These are phyloP conservation scores for Lordiphosa andalusiaca DNA, from an alignment of 2,888 invertebrate species.

Conservation along the genomic window DNA sequence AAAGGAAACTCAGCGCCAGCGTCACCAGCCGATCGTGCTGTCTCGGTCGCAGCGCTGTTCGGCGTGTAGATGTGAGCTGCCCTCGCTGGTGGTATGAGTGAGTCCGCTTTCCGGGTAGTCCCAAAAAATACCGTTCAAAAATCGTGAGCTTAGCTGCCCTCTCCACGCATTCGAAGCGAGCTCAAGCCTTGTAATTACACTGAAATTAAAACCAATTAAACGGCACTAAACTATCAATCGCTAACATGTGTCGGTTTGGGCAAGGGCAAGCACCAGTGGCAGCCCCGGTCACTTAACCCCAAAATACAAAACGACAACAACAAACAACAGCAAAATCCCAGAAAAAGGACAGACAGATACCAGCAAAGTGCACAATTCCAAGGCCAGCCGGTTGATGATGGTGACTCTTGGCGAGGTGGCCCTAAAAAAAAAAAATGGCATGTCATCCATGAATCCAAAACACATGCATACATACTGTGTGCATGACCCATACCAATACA, in stretches of 20 bases:
- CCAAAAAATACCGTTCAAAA: conserved; percentile 11
- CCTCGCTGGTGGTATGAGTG: conserved; percentile 23
- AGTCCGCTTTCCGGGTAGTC: conserved; percentile 34
- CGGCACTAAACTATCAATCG: conserved; percentile 26
- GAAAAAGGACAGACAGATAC: conserved; percentile 46
- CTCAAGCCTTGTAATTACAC: conserved; percentile 24
- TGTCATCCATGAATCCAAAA: conserved; percentile 45
- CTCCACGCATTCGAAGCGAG: conserved; percentile 10
- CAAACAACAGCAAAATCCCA: conserved; percentile 21
- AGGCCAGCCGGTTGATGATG: conserved; percentile 57
- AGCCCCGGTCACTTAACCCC: conserved; percentile 27
- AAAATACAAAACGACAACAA: conserved; percentile 16
- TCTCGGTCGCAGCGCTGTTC: conserved; percentile 9
- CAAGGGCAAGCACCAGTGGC: conserved; percentile 45
- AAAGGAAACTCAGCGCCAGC: conserved; percentile 55
- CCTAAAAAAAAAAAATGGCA: conserved; percentile 63
- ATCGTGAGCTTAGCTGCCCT: conserved; percentile 16
- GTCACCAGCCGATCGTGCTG: conserved; percentile 26
- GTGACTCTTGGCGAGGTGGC: conserved; percentile 39
- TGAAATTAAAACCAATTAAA: conserved; percentile 39
- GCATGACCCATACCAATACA: too few relatives aligned
- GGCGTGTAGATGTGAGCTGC: conserved; percentile 21
- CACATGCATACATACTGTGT: conserved; percentile 33
- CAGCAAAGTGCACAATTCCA: conserved; percentile 32
- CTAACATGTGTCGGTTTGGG: conserved; percentile 20